Percentiles rank a stretch among this genome's conserved stretches.
These are phyloP conservation scores for Mionectes olivaceus DNA, from an alignment of 2,797 vertebrate species.

Conservation along the genomic window DNA sequence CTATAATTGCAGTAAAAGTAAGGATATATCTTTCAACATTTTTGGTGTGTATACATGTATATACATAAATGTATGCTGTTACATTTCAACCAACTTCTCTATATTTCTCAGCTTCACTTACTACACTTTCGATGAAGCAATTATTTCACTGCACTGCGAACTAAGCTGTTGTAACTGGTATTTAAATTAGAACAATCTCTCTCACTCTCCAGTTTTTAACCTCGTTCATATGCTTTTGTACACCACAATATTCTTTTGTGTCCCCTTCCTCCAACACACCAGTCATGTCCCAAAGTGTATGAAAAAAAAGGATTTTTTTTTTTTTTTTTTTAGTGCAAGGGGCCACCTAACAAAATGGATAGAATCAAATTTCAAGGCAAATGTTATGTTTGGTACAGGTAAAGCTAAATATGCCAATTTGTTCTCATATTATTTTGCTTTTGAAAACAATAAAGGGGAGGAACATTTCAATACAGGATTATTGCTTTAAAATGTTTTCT, in stretches of 20 bases:
- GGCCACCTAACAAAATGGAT: background rate
- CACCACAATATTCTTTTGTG: background rate
- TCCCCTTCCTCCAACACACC: background rate
- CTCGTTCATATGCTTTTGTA: background rate
- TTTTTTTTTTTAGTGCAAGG: background rate
- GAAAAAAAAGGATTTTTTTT: background rate
- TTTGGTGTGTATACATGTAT: rapidly evolving
- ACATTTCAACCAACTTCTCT: background rate
- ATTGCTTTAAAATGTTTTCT: background rate
- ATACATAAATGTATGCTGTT: background rate
- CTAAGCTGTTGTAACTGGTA: background rate
- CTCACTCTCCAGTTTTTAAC: background rate
- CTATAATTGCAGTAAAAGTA: background rate
- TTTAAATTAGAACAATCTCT: background rate
- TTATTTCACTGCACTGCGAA: background rate
- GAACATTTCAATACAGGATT: background rate
- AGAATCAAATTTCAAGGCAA: background rate
- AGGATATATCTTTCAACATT: background rate
- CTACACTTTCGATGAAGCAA: background rate
- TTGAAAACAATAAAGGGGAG: background rate
- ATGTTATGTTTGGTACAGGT: background rate
- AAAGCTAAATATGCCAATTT: background rate
- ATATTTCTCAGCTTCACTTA: background rate
- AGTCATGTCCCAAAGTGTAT: background rate
- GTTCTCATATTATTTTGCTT: background rate